phyloP scores from a whole-genome alignment of 2,888 invertebrate species.

The Seira ritae region DNA sequence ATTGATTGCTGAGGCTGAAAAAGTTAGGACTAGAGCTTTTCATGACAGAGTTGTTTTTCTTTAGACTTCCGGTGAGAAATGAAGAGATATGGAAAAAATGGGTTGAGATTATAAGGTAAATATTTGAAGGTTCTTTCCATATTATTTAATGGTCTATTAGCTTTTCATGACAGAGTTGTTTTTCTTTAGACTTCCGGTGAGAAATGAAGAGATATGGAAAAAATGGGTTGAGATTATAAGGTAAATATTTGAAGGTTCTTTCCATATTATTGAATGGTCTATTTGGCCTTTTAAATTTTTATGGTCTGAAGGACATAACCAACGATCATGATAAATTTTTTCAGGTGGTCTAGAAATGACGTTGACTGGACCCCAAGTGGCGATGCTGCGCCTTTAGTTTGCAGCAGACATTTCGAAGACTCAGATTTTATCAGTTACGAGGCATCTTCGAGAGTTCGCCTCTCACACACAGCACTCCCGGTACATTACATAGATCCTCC shows the following conservation, averaged over 20 bases:
- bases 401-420: constrained; percentile 55
- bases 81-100: constrained; percentile 51
- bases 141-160: neutral
- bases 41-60: constrained; percentile 3
- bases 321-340: too few relatives aligned
- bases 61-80: constrained; percentile 59
- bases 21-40: too few relatives aligned
- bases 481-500: constrained; percentile 50
- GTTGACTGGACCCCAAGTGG: constrained; percentile 57
- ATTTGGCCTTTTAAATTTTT: neutral
- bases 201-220: constrained; percentile 52
- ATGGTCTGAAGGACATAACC: neutral
- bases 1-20: too few relatives aligned
- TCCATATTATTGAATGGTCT: neutral
- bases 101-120: constrained; percentile 36
- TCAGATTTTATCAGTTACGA: constrained; percentile 59
- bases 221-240: constrained; percentile 48
- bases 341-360: constrained; percentile 53
- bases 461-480: constrained; percentile 57
- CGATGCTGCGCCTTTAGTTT: constrained; percentile 54
- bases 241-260: neutral
- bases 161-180: too few relatives aligned
- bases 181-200: constrained; percentile 52
- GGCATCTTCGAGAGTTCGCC: constrained; percentile 53
- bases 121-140: neutral